Evolutionary conservation across 2,113 vertebrate species (phyloP).

Genomic region (Jaculus jaculus): DNA sequence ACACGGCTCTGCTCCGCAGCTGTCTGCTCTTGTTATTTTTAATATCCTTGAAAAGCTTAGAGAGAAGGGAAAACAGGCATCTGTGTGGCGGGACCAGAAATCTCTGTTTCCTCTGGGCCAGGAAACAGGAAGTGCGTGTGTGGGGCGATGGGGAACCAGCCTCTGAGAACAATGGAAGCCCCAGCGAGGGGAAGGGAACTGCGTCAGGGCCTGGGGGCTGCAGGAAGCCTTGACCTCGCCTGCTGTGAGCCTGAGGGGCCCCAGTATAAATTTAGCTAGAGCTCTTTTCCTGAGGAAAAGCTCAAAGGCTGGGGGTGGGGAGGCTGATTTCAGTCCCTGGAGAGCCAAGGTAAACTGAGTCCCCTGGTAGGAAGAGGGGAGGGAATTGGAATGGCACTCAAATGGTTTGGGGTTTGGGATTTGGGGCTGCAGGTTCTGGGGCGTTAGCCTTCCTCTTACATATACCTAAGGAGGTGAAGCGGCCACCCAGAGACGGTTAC

Average conservation of each 20-base stretch:
- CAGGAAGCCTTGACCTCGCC: slow-evolving; percentile 88
- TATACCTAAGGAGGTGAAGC: too few relatives aligned
- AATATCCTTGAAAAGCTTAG: slow-evolving; percentile 68
- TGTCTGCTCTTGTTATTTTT: background rate
- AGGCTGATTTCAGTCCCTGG: background rate
- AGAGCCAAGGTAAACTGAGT: background rate
- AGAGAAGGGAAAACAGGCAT: slow-evolving; percentile 17
- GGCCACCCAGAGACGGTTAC: background rate
- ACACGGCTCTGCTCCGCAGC: background rate
- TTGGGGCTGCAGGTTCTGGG: background rate
- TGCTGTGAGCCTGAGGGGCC: slow-evolving; percentile 50
- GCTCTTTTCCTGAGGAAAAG: slow-evolving; percentile 71
- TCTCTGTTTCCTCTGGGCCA: slow-evolving; percentile 90
- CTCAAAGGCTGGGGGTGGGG: background rate
- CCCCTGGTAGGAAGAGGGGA: background rate
- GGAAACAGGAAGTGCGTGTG: slow-evolving; percentile 96
- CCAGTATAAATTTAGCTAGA: slow-evolving; percentile 74
- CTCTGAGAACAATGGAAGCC: slow-evolving; percentile 93
- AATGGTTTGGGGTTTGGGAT: background rate
- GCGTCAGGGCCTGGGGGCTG: slow-evolving; percentile 90
- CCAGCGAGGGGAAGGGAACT: slow-evolving; percentile 92
- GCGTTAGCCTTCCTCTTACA: too few relatives aligned
- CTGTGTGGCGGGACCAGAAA: slow-evolving; percentile 81
- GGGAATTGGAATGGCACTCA: background rate
- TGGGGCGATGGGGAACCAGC: slow-evolving; percentile 87